These are phyloP conservation scores for Tiliacea aurago DNA, from an alignment of 2,888 invertebrate genomes.

Conservation along the genomic window DNA sequence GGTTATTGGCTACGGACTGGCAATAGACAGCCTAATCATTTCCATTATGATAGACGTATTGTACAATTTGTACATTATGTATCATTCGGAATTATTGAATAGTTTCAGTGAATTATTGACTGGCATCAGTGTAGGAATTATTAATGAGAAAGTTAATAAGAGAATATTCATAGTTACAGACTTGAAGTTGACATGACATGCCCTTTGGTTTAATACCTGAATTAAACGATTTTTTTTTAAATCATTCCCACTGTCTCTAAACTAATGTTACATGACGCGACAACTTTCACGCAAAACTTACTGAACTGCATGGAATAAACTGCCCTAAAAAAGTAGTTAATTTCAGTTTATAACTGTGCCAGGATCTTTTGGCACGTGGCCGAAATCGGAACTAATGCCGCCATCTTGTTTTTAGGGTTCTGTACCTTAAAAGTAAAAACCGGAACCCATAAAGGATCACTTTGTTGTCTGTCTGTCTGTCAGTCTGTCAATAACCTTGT, in stretches of 20 bases:
- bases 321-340: not conserved
- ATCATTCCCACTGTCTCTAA: not conserved
- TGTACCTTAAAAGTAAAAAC: too few species aligned
- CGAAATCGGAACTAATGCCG: too few species aligned
- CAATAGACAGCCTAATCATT: constrained; percentile 53
- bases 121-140: constrained; percentile 10
- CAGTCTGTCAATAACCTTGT: too few species aligned
- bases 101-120: constrained; percentile 31
- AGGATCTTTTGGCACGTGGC: too few species aligned
- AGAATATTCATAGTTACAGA: not conserved
- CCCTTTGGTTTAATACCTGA: too few species aligned
- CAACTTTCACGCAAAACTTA: not conserved
- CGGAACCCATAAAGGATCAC: too few species aligned
- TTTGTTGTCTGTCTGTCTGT: too few species aligned
- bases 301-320: not conserved
- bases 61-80: constrained; percentile 42
- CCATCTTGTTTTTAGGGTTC: not conserved
- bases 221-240: too few species aligned
- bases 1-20: constrained; percentile 53
- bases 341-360: too few species aligned
- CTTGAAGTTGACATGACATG: not conserved
- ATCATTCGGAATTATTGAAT: constrained; percentile 39
- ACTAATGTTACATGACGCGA: not conserved
- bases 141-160: constrained; percentile 18
- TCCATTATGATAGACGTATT: constrained; percentile 50